Evolutionary conservation across 2,888 invertebrate species (phyloP), one percentile per base, ranked within the genome.

Genomic region (Spisula solida): DNA sequence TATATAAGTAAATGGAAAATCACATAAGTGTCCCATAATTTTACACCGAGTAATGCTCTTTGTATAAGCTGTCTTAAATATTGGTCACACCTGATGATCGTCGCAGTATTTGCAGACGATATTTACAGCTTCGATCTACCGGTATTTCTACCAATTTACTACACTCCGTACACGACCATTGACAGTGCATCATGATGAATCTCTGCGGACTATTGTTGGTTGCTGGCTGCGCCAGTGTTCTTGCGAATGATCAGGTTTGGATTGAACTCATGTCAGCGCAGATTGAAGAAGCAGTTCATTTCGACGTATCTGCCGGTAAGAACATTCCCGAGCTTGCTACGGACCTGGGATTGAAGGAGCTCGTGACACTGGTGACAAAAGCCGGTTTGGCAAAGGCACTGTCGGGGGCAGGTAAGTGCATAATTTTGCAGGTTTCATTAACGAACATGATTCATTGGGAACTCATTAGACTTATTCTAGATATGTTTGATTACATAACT

Each of bases 251-350:
- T 14, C 81, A 80, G 51, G 55, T 87, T 82, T 92, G 88, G 88
- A 89, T 90, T 86, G 60, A 89, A 20, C 31, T 92, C 1, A 81
- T 90, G 83, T 88, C 88, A n/a, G 31, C 88, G 25, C 82, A 86
- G 12, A 88, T 90, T 60, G 80, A 78, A 41, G 82, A 89, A 18
- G 88, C 89, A 12, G 90, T 75, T 47, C 75, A 66, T 20, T 29
- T 29, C 18, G 56, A 48, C n/a, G 78, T 51, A 18, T 85, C 75
- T 18, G 91, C 55, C 16, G 83, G 82, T 47, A 85, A 85, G 66
- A 91, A 88, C 18, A 88, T 94, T 34, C 92, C 92, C 4, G 81
- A 82, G 41, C 88, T 94, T 10, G 94, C 93, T 1, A 56, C 55
- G 6, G 88, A 92, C 47, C 85, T 94, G 48, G 90, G 90, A 0